Evolutionary conservation across 2,888 invertebrate genomes (phyloP), one percentile per base, ranked within the genome.

Genomic region (Drosophila melanosoma): DNA sequence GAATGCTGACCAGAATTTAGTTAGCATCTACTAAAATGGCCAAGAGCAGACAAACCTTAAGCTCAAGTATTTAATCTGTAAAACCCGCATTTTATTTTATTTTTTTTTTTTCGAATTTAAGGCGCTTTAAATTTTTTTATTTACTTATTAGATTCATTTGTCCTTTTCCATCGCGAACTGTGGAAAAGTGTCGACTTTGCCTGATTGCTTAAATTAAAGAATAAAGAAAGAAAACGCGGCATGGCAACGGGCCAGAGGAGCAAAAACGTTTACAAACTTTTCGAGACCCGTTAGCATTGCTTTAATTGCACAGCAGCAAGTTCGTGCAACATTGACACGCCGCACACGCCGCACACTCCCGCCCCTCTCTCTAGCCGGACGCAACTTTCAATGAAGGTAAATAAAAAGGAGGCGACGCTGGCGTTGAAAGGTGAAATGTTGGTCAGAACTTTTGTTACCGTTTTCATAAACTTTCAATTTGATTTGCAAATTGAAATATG

Each of bases 401-500:
- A 81, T 51, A 74, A 67, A 83, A 57, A 53, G 56, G 56, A 64
- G 54, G 29, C 5, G 1, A 2, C 52, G 42, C 15, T 57, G 45
- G 26, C 42, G 69, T 38, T 62, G 70, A 38, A 65, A 81, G 81
- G 77, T 81, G 68, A 56, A 65, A 67, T 75, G 60, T 72, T 65
- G 65, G 67, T 51, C 69, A 48, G 29, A 59, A 57, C 61, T 62
- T 62, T 57, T 59, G 51, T 45, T 45, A 7, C 45, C 42, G 53
- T 38, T 63, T 66, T 57, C 49, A 40, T 29, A 38, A 26, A 32
- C 45, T 65, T 53, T 67, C 76, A 77, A 81, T 83, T 89, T 83
- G 74, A 87, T 83, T 83, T 87, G 81, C 89, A 83, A 88, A 89
- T 89, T 74, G 70, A 85, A 87, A 82, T 79, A 61, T 76, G 67